Evolutionary conservation across 2,888 invertebrate genomes (phyloP).

Genomic region (Drosophila setosimentum): DNA sequence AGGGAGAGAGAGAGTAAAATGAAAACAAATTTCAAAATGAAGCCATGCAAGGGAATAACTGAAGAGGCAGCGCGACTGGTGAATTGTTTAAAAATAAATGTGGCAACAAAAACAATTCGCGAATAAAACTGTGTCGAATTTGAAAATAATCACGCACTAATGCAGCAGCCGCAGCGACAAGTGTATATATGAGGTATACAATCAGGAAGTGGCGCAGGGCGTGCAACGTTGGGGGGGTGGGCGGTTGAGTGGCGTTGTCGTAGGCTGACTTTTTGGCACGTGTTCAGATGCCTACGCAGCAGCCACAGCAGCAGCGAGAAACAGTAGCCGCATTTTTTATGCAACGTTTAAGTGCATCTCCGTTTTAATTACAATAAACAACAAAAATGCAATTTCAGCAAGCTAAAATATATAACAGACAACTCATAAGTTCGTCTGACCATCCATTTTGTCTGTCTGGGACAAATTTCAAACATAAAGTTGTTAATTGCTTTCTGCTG

Average conservation of each 20-base stretch:
- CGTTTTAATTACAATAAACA: constrained; percentile 75
- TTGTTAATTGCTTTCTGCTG: constrained; percentile 73
- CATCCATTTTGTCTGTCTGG: constrained; percentile 13
- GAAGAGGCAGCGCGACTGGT: constrained; percentile 42
- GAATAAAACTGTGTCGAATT: constrained; percentile 80
- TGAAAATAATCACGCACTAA: constrained; percentile 81
- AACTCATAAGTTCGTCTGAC: constrained; percentile 47
- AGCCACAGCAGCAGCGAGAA: constrained; percentile 18
- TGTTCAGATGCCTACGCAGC: constrained; percentile 70
- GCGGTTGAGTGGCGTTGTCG: constrained; percentile 71
- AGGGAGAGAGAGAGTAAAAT: constrained; percentile 18
- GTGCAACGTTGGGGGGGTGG: constrained; percentile 48
- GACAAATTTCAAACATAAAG: constrained; percentile 68
- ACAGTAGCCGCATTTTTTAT: constrained; percentile 60
- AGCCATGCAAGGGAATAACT: constrained; percentile 57
- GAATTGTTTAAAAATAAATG: constrained; percentile 73
- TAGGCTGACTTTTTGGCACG: constrained; percentile 70
- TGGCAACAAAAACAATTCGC: constrained; percentile 74
- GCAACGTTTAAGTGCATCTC: constrained; percentile 75
- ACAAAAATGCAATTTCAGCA: constrained; percentile 62
- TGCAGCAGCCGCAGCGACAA: constrained; percentile 46
- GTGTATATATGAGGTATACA: constrained; percentile 52
- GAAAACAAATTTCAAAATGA: constrained; percentile 39
- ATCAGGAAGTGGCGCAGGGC: constrained; percentile 53
- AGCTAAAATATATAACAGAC: constrained; percentile 44